Conservation (phyloP, 92 coral and sea anemone species). For the Phenganax subtilis region DNA sequence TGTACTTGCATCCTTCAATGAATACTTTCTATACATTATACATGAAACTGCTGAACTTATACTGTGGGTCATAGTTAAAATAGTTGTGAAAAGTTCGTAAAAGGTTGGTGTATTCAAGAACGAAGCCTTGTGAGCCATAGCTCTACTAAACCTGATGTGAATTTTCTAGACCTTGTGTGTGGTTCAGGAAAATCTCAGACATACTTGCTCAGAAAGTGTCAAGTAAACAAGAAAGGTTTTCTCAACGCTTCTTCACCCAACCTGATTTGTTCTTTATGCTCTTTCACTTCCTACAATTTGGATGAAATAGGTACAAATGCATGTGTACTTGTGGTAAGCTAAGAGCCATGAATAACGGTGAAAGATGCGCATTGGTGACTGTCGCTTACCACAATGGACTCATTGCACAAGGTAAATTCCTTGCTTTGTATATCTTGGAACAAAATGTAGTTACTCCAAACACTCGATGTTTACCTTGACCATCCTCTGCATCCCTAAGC, state of each 20-base stretch:
- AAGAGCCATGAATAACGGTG: not conserved
- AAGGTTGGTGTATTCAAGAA: not conserved
- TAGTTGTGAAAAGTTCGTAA: not conserved
- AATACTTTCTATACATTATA: not conserved
- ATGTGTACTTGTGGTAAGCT: not conserved
- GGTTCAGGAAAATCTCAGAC: not conserved
- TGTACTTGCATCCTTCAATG: not conserved
- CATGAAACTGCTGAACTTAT: not conserved
- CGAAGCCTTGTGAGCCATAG: not conserved
- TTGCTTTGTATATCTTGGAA: not conserved
- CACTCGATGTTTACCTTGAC: no score
- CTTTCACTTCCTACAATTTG: constrained; percentile 55
- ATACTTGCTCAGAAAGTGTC: constrained; percentile 8
- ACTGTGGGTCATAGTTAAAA: no score
- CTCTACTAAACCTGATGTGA: not conserved
- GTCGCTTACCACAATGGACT: not conserved
- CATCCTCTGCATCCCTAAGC: no score
- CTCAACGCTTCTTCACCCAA: constrained; percentile 80
- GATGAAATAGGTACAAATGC: not conserved
- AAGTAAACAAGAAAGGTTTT: constrained; percentile 77
- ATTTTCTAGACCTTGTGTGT: not conserved
- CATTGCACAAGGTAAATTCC: not conserved
- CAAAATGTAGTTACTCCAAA: no score
- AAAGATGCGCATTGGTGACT: not conserved
- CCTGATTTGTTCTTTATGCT: constrained; percentile 69